phyloP scores from a whole-genome alignment of 2,797 vertebrate genomes.

The Parauchenoglanis ngamensis region DNA sequence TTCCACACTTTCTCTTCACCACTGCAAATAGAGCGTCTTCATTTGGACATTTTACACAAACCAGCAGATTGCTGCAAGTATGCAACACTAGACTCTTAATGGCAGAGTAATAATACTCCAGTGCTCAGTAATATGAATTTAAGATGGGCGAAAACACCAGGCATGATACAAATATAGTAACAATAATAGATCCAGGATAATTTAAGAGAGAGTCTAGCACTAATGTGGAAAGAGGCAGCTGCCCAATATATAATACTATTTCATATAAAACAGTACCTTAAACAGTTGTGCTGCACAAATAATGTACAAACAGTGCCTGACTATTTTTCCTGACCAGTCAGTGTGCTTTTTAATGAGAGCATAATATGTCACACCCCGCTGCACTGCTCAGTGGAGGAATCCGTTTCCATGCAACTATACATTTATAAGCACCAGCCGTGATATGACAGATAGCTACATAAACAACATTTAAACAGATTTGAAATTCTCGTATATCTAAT shows the following conservation, averaged over 20 bases:
- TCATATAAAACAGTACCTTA: not conserved
- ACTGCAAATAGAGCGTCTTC: no score
- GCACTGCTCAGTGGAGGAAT: not conserved
- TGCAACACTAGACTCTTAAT: not conserved
- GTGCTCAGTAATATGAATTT: not conserved
- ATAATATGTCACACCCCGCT: not conserved
- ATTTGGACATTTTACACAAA: not conserved
- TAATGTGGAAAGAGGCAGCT: not conserved
- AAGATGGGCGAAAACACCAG: not conserved
- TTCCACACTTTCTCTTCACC: not conserved
- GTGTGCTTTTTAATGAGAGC: slow-evolving; percentile 6
- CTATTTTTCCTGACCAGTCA: not conserved
- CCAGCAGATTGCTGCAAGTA: not conserved
- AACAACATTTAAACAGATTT: not conserved
- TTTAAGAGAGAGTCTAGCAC: not conserved
- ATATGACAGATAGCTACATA: not conserved
- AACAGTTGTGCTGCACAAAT: slow-evolving; percentile 3
- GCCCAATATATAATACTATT: not conserved
- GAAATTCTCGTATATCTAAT: not conserved
- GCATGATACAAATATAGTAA: not conserved
- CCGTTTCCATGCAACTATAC: slow-evolving; percentile 7
- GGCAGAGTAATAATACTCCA: not conserved
- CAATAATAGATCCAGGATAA: not conserved
- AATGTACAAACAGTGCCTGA: not conserved
- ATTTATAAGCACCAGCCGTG: not conserved